Evolutionary conservation across 1,140 invertebrate species (phyloP).

Genomic region (Heliothis virescens): DNA sequence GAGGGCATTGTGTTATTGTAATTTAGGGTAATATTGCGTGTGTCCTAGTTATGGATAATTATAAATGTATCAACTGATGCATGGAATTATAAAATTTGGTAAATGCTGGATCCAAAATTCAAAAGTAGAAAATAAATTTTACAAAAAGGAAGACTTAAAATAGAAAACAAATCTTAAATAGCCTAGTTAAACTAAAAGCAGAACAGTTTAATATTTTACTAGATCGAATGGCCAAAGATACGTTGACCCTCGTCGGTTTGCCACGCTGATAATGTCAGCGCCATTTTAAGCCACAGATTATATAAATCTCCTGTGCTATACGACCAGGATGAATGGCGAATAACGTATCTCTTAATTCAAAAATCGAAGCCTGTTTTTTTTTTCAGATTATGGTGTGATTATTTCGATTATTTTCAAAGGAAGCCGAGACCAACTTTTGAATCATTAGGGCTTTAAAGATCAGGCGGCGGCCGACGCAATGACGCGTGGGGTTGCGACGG

Average conservation of each 20-base stretch:
- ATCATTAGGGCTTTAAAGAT: too few species aligned
- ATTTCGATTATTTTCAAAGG: background rate
- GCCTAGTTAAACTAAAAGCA: background rate
- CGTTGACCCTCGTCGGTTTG: constrained; percentile 41
- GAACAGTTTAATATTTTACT: constrained; percentile 34
- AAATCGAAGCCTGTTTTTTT: background rate
- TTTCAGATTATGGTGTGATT: background rate
- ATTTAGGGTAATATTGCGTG: background rate
- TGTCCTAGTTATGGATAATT: background rate
- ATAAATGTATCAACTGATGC: background rate
- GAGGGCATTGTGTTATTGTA: constrained; percentile 10
- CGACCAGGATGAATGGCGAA: constrained; percentile 4
- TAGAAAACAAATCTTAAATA: background rate
- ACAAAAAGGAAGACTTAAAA: background rate
- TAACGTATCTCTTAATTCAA: background rate
- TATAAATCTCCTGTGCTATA: constrained; percentile 15
- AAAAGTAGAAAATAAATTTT: background rate
- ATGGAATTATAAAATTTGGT: background rate
- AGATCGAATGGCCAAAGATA: constrained; percentile 44
- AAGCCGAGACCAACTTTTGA: too few species aligned
- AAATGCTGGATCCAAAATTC: too few species aligned
- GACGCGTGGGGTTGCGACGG: too few species aligned
- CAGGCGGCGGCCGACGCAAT: too few species aligned
- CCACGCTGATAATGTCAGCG: constrained; percentile 44
- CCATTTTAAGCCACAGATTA: constrained; percentile 41